phyloP scores from a whole-genome alignment of 2,888 invertebrate species.

The Bembecia ichneumoniformis region DNA sequence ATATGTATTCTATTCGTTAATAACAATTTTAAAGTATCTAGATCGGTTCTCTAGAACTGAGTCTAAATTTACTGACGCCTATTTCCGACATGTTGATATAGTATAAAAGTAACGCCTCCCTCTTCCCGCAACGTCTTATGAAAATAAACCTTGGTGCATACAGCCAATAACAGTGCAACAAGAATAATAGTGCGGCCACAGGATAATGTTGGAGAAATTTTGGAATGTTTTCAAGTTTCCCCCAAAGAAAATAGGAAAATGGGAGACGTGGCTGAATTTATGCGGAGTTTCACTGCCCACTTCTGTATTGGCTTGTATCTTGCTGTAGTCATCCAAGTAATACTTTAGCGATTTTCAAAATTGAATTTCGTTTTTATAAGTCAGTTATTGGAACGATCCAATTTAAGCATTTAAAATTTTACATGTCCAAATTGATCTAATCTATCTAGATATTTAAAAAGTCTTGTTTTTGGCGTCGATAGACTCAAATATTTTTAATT shows the following conservation, averaged over 20 bases:
- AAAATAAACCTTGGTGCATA: constrained; percentile 6
- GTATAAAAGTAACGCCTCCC: constrained; percentile 8
- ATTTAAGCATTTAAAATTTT: too few relatives aligned
- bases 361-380: too few relatives aligned
- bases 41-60: too few relatives aligned
- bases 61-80: constrained; percentile 8
- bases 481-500: too few relatives aligned
- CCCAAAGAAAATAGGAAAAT: background rate
- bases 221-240: constrained; percentile 7
- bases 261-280: constrained; percentile 6
- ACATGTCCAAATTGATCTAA: too few relatives aligned
- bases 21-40: too few relatives aligned
- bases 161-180: constrained; percentile 15
- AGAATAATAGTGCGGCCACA: constrained; percentile 12
- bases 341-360: background rate
- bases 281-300: constrained; percentile 1
- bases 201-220: constrained; percentile 4
- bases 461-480: too few relatives aligned
- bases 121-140: constrained; percentile 3
- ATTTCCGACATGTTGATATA: constrained; percentile 5
- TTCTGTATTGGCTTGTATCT: background rate
- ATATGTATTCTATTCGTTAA: too few relatives aligned
- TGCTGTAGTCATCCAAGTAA: background rate
- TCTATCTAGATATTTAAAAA: too few relatives aligned
- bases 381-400: too few relatives aligned